Evolutionary conservation across 2,797 vertebrate species (phyloP).

Genomic region (Denticeps clupeoides): DNA sequence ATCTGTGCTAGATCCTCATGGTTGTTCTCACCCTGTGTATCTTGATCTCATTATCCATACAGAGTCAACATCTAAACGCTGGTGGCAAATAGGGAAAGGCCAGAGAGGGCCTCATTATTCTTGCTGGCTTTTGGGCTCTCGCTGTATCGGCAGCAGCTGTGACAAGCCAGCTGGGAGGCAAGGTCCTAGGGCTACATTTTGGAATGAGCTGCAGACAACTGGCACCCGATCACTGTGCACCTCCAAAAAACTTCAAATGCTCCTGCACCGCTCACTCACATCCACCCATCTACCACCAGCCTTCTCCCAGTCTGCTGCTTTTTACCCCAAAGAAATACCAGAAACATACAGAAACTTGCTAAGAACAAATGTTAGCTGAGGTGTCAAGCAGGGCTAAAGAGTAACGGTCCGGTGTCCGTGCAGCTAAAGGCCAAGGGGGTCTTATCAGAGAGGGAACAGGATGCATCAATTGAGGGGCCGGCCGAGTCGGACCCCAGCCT

Average conservation of each 20-base stretch:
- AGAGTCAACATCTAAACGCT: slow-evolving; percentile 35
- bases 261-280: slow-evolving; percentile 17
- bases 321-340: neutral
- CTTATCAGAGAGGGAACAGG: slow-evolving; percentile 71
- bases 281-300: slow-evolving; percentile 17
- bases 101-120: slow-evolving; percentile 46
- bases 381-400: slow-evolving; percentile 60
- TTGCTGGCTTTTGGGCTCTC: slow-evolving; percentile 43
- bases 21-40: slow-evolving; percentile 24
- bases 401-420: slow-evolving; percentile 36
- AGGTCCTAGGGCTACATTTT: slow-evolving; percentile 62
- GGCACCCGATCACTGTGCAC: slow-evolving; percentile 52
- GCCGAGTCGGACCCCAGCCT: slow-evolving; percentile 46
- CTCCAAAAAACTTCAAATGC: slow-evolving; percentile 41
- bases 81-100: slow-evolving; percentile 28
- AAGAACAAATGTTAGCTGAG: slow-evolving; percentile 35
- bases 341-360: slow-evolving; percentile 30
- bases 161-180: slow-evolving; percentile 59
- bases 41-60: slow-evolving; percentile 27
- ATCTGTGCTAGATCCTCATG: slow-evolving; percentile 13
- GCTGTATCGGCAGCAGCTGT: slow-evolving; percentile 64
- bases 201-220: slow-evolving; percentile 57
- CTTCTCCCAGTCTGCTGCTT: slow-evolving; percentile 13
- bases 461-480: slow-evolving; percentile 64
- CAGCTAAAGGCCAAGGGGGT: slow-evolving; percentile 59